These are phyloP conservation scores for Anoplopoma fimbria DNA, from an alignment of 2,113 vertebrate genomes.

Conservation along the genomic window DNA sequence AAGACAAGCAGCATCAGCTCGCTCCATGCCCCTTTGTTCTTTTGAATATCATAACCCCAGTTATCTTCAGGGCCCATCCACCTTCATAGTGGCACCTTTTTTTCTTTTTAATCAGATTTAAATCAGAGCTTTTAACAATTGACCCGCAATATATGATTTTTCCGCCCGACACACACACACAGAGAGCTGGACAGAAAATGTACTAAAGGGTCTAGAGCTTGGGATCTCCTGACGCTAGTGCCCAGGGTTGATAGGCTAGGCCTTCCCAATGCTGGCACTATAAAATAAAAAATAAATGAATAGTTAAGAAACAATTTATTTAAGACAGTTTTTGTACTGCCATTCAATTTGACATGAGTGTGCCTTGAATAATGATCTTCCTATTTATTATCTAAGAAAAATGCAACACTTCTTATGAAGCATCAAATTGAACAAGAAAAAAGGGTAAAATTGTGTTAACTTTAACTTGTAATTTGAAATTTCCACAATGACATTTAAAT, in stretches of 20 bases:
- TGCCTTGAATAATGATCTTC: conserved; percentile 99
- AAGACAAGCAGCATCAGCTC: conserved; percentile 37
- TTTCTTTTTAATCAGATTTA: conserved; percentile 42
- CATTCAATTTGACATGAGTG: conserved; percentile 96
- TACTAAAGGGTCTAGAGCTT: conserved; percentile 86
- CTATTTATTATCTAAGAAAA: conserved; percentile 96
- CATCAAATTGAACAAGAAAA: conserved; percentile 85
- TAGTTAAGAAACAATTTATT: conserved; percentile 84
- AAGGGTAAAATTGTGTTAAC: conserved; percentile 38
- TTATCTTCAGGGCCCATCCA: conserved; percentile 33
- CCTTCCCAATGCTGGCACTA: conserved; percentile 96
- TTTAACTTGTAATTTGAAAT: conserved; percentile 66
- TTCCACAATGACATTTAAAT: conserved; percentile 57
- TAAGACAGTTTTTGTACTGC: conserved; percentile 95
- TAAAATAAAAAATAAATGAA: conserved; percentile 79
- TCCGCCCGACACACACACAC: conserved; percentile 34
- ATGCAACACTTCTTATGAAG: conserved; percentile 92
- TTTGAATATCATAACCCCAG: conserved; percentile 24
- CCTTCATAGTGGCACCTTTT: conserved; percentile 48
- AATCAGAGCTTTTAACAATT: conserved; percentile 85
- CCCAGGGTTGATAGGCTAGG: conserved; percentile 91
- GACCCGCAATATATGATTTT: conserved; percentile 93
- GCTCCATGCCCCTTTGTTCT: conserved; percentile 26
- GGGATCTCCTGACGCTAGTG: conserved; percentile 93
- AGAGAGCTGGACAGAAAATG: conserved; percentile 52